Conservation (phyloP, 2,797 vertebrate genomes). For the Pangasius krempfi region DNA sequence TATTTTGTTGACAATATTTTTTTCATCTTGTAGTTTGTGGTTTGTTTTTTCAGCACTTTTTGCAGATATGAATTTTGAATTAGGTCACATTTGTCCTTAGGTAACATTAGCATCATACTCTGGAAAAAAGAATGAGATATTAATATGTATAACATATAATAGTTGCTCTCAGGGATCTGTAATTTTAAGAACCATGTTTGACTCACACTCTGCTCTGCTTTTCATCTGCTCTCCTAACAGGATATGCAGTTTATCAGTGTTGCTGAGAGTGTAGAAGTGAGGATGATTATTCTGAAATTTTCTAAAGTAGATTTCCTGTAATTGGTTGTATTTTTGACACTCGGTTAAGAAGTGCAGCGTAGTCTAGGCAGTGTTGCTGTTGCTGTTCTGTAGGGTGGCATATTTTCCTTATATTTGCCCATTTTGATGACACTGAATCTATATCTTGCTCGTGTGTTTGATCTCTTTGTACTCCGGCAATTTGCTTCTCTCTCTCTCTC, state of each 20-base stretch:
- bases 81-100: background rate
- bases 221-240: background rate
- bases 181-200: background rate
- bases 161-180: background rate
- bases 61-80: background rate
- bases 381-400: background rate
- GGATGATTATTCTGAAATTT: background rate
- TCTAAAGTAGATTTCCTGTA: background rate
- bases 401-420: background rate
- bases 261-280: background rate
- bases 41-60: background rate
- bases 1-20: background rate
- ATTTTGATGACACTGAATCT: slow-evolving; percentile 1
- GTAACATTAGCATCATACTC: background rate
- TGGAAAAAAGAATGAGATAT: background rate
- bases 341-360: background rate
- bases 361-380: background rate
- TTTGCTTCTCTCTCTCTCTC: background rate
- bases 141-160: background rate
- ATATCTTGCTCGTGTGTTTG: background rate
- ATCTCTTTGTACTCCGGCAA: background rate
- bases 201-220: background rate
- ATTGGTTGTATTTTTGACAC: background rate
- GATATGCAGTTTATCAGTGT: background rate
- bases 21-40: background rate